A percentile compares a stretch with the other conserved stretches of the same genome.
Conservation (phyloP, 2,888 invertebrate genomes). For the Noctua pronuba region DNA sequence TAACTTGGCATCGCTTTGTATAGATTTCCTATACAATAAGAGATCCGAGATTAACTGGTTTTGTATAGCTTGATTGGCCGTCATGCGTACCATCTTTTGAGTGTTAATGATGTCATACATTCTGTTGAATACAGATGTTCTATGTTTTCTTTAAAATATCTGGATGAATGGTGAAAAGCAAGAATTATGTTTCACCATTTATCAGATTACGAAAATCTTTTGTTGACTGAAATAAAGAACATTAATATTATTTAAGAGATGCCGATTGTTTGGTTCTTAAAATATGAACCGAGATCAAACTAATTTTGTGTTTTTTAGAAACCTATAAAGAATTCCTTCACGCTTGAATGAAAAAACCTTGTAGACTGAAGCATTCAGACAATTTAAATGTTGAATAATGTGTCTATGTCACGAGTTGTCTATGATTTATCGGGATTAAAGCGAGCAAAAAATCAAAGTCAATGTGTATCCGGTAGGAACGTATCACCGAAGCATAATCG, state of each 20-base stretch:
- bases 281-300: not conserved
- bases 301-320: not conserved
- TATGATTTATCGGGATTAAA: constrained; percentile 41
- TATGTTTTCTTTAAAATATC: constrained; percentile 16
- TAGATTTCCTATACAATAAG: too few species aligned
- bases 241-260: not conserved
- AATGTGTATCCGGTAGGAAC: constrained; percentile 6
- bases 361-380: constrained; percentile 6
- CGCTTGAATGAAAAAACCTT: constrained; percentile 17
- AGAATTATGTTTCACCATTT: constrained; percentile 10
- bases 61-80: too few species aligned
- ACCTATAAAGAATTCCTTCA: not conserved
- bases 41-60: too few species aligned
- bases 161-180: constrained; percentile 8
- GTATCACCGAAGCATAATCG: constrained; percentile 38
- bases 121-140: constrained; percentile 33
- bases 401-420: constrained; percentile 17
- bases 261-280: not conserved
- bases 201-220: constrained; percentile 16
- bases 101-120: constrained; percentile 44
- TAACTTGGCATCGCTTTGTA: too few species aligned
- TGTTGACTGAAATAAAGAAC: constrained; percentile 2
- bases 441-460: constrained; percentile 42
- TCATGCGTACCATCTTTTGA: constrained; percentile 28
- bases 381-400: constrained; percentile 25